Base-by-base conservation (phyloP, 2,888 invertebrate genomes). In the Silvanus unidentatus region DNA sequence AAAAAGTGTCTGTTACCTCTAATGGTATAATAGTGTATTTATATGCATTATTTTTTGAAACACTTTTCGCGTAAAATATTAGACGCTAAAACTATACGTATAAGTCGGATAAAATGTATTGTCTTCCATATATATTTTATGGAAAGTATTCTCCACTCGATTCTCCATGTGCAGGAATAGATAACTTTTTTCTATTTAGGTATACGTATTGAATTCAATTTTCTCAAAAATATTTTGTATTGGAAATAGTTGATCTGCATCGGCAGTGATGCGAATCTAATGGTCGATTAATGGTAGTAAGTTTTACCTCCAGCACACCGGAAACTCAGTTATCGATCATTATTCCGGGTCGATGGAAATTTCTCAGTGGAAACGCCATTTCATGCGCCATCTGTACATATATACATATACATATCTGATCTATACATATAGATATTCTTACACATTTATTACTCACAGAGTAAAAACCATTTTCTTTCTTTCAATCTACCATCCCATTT, bases 261-360 rank as follows among this genome's bases (percentile, higher is more conserved):
- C 43, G 43, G 43, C 50, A 48, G 39, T 44, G 50, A 50, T 50
- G 45, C 47, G 50, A 43, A 43, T 48, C 45, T 50, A 50, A 50
- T 50, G 45, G 50, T 45, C 50, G 47, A 50, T 48, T 48, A 50
- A 50, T 50, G 50, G 47, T 47, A 45, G 45, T 40, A 30, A 45
- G 43, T 46, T 46, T 46, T 49, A 46, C 44, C 44, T 44, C 32
- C 28, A 10, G 28, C 13, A 2, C 8, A 27, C 39, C 28, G 30
- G 36, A 42, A 43, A 29, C 34, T 39, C 10, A 43, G 38, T 46
- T 50, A 50, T 50, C 43, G 47, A 50, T 48, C 50, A 50, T 50
- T 50, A 47, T 45, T 47, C 36, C 45, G 27, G 39, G 47, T 47
- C 39, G 42, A 42, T 42, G 39, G 39, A 28, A 41, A 28, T 44